These are phyloP conservation scores for Pelobates fuscus DNA, from an alignment of 2,113 vertebrate genomes.

Conservation along the genomic window DNA sequence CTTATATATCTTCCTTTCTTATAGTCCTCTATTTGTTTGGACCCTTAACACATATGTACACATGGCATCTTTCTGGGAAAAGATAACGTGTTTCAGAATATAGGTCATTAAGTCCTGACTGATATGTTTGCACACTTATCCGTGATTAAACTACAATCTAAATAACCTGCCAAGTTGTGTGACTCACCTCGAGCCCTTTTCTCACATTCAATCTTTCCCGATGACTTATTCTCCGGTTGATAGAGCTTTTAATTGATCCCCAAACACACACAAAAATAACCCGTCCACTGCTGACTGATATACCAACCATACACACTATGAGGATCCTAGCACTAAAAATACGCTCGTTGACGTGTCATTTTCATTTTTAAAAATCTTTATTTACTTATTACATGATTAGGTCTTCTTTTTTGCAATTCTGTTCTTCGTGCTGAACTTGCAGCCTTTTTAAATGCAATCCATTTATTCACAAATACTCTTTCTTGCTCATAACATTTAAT, in stretches of 20 bases:
- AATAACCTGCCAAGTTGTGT: constrained; percentile 32
- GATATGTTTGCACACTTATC: neutral
- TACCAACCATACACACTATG: no score
- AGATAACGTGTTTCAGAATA: constrained; percentile 14
- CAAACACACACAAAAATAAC: constrained; percentile 24
- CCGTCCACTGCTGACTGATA: neutral
- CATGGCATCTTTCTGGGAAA: neutral
- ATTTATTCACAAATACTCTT: constrained; percentile 34
- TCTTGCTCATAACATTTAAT: constrained; percentile 46
- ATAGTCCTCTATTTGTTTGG: neutral
- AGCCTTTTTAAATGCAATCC: constrained; percentile 34
- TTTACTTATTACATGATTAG: constrained; percentile 9
- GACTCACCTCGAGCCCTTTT: constrained; percentile 15
- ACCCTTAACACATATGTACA: neutral
- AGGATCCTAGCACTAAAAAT: no score
- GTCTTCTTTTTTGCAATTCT: neutral
- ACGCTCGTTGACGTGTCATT: neutral
- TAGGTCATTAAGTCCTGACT: constrained; percentile 21
- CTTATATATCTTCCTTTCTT: neutral
- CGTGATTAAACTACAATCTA: constrained; percentile 14
- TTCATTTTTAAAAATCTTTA: constrained; percentile 13
- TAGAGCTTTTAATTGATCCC: constrained; percentile 20
- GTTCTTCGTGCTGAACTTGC: constrained; percentile 33
- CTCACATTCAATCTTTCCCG: constrained; percentile 11
- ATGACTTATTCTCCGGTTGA: constrained; percentile 8